Conservation (phyloP, 2,888 invertebrate species). For the Hirtodrosophila trivittata region DNA sequence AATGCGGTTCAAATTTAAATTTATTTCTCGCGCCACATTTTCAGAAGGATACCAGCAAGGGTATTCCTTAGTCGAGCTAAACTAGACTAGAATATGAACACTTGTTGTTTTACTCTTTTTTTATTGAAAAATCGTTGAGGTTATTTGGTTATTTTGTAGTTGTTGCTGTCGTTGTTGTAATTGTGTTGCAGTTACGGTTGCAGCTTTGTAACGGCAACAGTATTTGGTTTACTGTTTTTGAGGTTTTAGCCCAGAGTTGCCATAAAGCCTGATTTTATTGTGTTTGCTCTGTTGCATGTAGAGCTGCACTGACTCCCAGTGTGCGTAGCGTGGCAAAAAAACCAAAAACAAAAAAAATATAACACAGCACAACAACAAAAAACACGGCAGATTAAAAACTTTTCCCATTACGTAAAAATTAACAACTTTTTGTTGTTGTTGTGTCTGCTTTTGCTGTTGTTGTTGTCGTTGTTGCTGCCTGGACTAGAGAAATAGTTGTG, state of each 20-base stretch:
- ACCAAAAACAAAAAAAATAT: constrained; percentile 5
- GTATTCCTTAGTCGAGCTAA: neutral
- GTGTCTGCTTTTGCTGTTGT: constrained; percentile 23
- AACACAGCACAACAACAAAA: constrained; percentile 21
- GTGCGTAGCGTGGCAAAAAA: constrained; percentile 15
- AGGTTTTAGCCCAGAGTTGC: constrained; percentile 49
- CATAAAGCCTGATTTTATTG: constrained; percentile 74
- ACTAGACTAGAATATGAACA: no score
- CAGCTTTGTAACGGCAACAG: constrained; percentile 38
- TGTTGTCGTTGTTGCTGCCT: constrained; percentile 30
- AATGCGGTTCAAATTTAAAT: no score
- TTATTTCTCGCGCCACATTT: no score
- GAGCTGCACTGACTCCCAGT: constrained; percentile 19
- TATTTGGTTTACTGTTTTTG: constrained; percentile 53
- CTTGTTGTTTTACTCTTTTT: constrained; percentile 3
- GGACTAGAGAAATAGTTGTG: constrained; percentile 62
- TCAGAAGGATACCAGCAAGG: constrained; percentile 9
- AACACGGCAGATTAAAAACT: constrained; percentile 73
- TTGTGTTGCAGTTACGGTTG: constrained; percentile 45
- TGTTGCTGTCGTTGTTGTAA: constrained; percentile 24
- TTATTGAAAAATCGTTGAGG: constrained; percentile 49
- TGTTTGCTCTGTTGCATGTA: constrained; percentile 39
- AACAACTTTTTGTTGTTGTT: constrained; percentile 60
- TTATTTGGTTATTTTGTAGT: constrained; percentile 18
- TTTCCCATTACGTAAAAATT: constrained; percentile 78